Conservation (phyloP, 2,797 vertebrate genomes). For the Takifugu ocellatus region DNA sequence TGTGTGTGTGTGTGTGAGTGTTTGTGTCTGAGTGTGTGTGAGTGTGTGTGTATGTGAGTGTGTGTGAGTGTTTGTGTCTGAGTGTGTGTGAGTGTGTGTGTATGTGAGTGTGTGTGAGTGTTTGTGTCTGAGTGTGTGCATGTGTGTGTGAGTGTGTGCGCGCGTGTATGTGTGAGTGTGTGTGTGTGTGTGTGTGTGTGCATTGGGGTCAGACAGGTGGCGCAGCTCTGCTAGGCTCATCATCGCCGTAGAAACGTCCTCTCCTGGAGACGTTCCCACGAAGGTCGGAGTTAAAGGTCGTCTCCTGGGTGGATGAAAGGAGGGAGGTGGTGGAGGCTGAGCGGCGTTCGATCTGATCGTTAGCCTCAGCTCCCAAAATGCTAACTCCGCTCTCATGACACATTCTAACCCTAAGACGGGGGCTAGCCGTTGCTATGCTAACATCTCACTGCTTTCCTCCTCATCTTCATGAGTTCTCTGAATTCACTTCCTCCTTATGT, state of each 20-base stretch:
- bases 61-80: too few species aligned
- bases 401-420: too few species aligned
- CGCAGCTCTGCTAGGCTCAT: slow-evolving; percentile 60
- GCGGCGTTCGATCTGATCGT: background rate
- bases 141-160: background rate
- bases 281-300: slow-evolving; percentile 50
- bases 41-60: background rate
- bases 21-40: too few species aligned
- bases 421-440: too few species aligned
- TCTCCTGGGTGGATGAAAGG: slow-evolving; percentile 24
- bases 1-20: background rate
- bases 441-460: too few species aligned
- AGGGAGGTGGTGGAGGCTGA: background rate
- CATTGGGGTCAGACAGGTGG: slow-evolving; percentile 48
- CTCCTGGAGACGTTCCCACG: slow-evolving; percentile 57
- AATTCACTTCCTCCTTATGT: too few species aligned
- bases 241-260: slow-evolving; percentile 52
- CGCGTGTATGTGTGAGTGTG: background rate
- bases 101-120: background rate
- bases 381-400: too few species aligned
- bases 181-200: background rate
- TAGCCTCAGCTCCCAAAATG: too few species aligned
- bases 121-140: background rate
- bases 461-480: too few species aligned
- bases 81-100: background rate